A percentile compares a stretch with the other conserved stretches of the same genome.
phyloP scores from a whole-genome alignment of 2,797 vertebrate genomes.

The Phylloscopus collybita region DNA sequence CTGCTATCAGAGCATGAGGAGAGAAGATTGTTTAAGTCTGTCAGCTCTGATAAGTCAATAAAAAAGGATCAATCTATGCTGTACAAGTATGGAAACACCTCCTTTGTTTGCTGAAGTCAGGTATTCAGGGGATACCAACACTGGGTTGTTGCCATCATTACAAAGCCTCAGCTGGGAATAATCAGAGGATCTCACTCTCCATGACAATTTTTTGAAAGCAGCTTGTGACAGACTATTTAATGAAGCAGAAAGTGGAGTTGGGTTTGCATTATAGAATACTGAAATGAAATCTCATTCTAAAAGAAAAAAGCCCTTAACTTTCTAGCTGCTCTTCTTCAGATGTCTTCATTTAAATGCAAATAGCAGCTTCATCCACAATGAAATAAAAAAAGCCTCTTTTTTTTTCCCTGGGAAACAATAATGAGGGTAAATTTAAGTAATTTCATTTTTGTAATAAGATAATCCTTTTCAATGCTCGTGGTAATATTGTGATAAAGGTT shows the following conservation, averaged over 20 bases:
- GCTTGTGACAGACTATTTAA: conserved; percentile 16
- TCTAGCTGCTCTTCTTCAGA: conserved; percentile 50
- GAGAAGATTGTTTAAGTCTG: not conserved
- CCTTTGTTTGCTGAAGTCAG: not conserved
- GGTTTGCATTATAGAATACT: not conserved
- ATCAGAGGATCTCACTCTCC: not conserved
- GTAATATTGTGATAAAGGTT: conserved; percentile 35
- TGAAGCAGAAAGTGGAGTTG: conserved; percentile 22
- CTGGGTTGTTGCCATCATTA: not conserved
- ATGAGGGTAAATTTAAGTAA: conserved; percentile 43
- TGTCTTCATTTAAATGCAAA: conserved; percentile 74
- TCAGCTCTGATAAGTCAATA: not conserved
- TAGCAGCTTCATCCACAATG: conserved; percentile 36
- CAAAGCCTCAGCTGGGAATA: not conserved
- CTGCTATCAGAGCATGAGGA: not conserved
- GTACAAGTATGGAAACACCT: not conserved
- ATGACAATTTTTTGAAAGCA: not conserved
- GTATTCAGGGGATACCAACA: not conserved
- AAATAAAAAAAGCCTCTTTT: conserved; percentile 13
- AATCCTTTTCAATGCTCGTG: conserved; percentile 14
- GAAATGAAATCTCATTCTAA: conserved; percentile 46
- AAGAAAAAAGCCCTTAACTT: not conserved
- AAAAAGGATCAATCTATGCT: not conserved
- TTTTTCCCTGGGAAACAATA: conserved; percentile 49
- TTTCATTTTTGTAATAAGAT: conserved; percentile 38